phyloP scores from a whole-genome alignment of 2,888 invertebrate genomes.

The Serripes groenlandicus region DNA sequence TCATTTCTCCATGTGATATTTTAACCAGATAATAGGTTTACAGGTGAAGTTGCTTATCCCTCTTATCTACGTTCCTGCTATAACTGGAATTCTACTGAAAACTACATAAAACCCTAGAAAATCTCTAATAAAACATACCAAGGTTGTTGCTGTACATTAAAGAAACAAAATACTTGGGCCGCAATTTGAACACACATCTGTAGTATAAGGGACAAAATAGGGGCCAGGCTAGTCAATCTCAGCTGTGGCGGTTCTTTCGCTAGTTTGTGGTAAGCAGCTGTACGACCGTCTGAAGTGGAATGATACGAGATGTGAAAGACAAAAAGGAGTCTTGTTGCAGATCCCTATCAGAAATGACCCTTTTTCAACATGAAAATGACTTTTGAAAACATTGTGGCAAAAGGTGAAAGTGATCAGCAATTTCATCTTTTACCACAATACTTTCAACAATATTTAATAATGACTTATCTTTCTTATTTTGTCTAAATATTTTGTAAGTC shows the following conservation, averaged over 20 bases:
- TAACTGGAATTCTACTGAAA: too few species aligned
- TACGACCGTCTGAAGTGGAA: constrained; percentile 83
- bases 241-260: constrained; percentile 89
- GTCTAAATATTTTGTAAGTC: neutral
- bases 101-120: too few species aligned
- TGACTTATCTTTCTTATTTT: neutral
- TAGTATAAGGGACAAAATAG: constrained; percentile 91
- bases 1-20: too few species aligned
- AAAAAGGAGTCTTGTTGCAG: too few species aligned
- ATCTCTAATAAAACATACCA: too few species aligned
- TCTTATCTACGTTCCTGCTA: too few species aligned
- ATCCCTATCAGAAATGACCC: too few species aligned
- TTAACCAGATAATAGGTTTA: too few species aligned
- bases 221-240: constrained; percentile 92
- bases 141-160: constrained; percentile 87
- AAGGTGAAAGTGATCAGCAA: neutral
- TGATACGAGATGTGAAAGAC: neutral
- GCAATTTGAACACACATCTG: constrained; percentile 91
- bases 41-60: too few species aligned
- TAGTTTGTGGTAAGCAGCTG: constrained; percentile 83
- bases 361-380: neutral
- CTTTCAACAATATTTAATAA: too few species aligned
- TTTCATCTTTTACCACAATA: neutral
- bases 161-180: constrained; percentile 90
- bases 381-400: neutral